phyloP scores from a whole-genome alignment of 2,888 invertebrate species.

The Acronicta psi region DNA sequence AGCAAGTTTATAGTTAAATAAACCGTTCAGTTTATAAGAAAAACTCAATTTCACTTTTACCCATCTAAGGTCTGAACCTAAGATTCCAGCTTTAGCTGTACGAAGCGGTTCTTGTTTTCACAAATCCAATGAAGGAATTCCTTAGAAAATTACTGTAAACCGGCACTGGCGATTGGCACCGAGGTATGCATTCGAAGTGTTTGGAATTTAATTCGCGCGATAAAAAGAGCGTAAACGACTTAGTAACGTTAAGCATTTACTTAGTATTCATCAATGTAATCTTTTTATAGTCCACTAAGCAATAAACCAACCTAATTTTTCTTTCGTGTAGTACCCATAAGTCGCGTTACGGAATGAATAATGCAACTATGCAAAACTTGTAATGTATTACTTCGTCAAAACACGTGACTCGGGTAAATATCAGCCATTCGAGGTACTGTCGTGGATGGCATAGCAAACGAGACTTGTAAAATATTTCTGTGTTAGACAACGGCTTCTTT shows the following conservation, averaged over 20 bases:
- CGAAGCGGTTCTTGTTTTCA: constrained; percentile 14
- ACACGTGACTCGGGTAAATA: constrained; percentile 79
- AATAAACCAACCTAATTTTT: constrained; percentile 68
- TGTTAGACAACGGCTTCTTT: constrained; percentile 20
- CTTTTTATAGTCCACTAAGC: constrained; percentile 53
- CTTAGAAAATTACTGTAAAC: constrained; percentile 24
- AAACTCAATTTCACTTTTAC: constrained; percentile 30
- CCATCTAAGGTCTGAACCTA: constrained; percentile 8
- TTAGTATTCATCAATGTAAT: constrained; percentile 51
- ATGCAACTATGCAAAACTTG: constrained; percentile 80
- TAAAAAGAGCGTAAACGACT: constrained; percentile 35
- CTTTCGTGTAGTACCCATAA: constrained; percentile 64
- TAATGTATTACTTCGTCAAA: constrained; percentile 76
- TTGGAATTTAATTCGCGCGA: constrained; percentile 41
- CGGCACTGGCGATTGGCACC: constrained; percentile 14
- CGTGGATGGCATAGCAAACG: constrained; percentile 74
- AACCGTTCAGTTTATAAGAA: constrained; percentile 16
- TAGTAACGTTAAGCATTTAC: constrained; percentile 28
- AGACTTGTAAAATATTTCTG: constrained; percentile 41
- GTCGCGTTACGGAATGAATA: constrained; percentile 72
- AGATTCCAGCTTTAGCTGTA: constrained; percentile 4
- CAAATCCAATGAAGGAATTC: constrained; percentile 19
- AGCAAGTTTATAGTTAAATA: constrained; percentile 3
- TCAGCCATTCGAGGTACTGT: constrained; percentile 69
- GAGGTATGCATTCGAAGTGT: constrained; percentile 29